Base-by-base conservation (phyloP, 2,888 invertebrate species). In the Pristionchus maxplancki region DNA sequence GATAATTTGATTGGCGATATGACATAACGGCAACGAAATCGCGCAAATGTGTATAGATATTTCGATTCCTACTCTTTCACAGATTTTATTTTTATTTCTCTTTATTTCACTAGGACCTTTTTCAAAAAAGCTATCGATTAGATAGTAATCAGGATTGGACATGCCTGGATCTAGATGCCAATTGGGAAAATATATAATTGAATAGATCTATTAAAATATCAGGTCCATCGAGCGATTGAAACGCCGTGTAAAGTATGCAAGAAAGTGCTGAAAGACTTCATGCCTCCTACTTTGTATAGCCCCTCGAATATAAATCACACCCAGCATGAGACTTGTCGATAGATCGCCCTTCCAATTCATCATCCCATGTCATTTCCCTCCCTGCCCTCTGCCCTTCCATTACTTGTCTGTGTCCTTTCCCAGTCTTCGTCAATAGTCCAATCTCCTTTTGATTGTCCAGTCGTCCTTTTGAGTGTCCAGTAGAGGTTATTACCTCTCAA, bases 181-280 rank as follows among this genome's bases (percentile, higher is more conserved):
- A 9, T 44, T 44, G 6, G 44, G 44, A 44, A 44, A 44, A 44
- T 44, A 11, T 44, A 44, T 11, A 44, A 58, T 58, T 24, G 58
- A 58, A n/a, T n/a, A n/a, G 24, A 58, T 58, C 9, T 4, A n/a
- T 5, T 24, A 24, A 1, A 1, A 58, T 8, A 6, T n/a, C 40
- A 85, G 88, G 62, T 81, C 1, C 40, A 81, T n/a, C 53, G 34
- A 20, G 64, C 28, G 44, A 50, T 88, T 24, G 78, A 78, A 40
- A n/a, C 78, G 13, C 78, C 78, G 9, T 88, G 88, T 44, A 50
- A 28, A 58, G 40, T 53, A 2, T 88, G 88, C 62, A 88, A 58
- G 37, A 88, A 62, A 24, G 78, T 88, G 9, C 58, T 88, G n/a
- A 88, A 88, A 28, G 88, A 88, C 62, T 81, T 88, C 62, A 44